A percentile compares a stretch with the other conserved stretches of the same genome.
These are phyloP conservation scores for Cheirogaleus medius DNA, from an alignment of 2,113 vertebrate genomes.

Conservation along the genomic window DNA sequence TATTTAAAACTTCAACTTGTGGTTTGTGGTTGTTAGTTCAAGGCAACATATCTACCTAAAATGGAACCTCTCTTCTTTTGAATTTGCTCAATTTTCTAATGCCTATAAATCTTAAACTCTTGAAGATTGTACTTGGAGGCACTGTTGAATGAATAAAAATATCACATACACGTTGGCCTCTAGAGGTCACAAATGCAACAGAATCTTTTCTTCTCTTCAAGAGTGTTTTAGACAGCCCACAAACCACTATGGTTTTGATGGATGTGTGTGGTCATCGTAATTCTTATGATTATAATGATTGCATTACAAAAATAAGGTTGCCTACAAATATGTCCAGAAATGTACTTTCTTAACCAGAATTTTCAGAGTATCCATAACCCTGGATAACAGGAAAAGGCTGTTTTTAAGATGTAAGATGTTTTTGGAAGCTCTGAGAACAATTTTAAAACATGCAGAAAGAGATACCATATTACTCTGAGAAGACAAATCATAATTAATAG, in stretches of 20 bases:
- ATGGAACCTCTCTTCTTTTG: constrained; percentile 49
- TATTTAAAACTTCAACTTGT: constrained; percentile 70
- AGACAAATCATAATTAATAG: constrained; percentile 9
- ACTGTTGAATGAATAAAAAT: constrained; percentile 54
- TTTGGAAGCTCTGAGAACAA: constrained; percentile 23
- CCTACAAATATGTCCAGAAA: constrained; percentile 55
- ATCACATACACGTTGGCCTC: constrained; percentile 59
- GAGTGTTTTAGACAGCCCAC: constrained; percentile 13
- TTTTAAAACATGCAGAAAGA: background rate
- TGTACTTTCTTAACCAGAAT: constrained; percentile 4
- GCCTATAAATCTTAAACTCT: constrained; percentile 59
- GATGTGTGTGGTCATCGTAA: constrained; percentile 36
- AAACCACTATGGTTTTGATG: constrained; percentile 49
- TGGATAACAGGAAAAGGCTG: background rate
- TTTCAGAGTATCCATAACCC: background rate
- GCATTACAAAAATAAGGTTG: constrained; percentile 53
- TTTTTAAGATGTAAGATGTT: background rate
- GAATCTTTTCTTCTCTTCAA: constrained; percentile 34
- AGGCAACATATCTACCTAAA: constrained; percentile 51
- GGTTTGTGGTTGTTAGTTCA: constrained; percentile 72
- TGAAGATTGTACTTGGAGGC: constrained; percentile 50
- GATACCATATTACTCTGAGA: constrained; percentile 17
- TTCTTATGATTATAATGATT: constrained; percentile 53
- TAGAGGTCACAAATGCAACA: constrained; percentile 73
- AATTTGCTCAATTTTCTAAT: constrained; percentile 61